A percentile compares a stretch with the other conserved stretches of the same genome.
phyloP scores from a whole-genome alignment of 2,888 invertebrate species.

The Rhaphigaster nebulosa region DNA sequence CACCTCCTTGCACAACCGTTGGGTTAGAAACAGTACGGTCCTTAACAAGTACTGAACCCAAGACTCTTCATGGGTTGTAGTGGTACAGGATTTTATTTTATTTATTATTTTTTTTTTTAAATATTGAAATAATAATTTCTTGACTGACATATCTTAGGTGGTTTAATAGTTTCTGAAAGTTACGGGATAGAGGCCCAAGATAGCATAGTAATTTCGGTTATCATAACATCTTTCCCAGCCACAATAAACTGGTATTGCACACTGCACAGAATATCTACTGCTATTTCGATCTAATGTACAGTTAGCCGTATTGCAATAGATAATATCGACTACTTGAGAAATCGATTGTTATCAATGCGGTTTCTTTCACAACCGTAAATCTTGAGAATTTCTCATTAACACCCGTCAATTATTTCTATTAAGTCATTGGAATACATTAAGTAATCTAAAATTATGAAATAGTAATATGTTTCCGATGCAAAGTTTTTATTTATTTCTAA shows the following conservation, averaged over 20 bases:
- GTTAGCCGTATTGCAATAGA: neutral
- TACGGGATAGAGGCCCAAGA: neutral
- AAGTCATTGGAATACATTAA: neutral
- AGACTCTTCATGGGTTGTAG: too few species aligned
- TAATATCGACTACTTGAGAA: neutral
- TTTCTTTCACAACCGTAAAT: neutral
- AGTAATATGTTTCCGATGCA: too few species aligned
- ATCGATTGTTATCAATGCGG: conserved; percentile 10
- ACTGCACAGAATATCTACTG: neutral
- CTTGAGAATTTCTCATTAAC: neutral
- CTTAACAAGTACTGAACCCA: too few species aligned
- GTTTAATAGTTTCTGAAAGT: too few species aligned
- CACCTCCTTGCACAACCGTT: too few species aligned
- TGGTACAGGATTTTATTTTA: too few species aligned
- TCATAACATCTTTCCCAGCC: neutral
- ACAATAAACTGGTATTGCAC: neutral
- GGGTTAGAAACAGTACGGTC: too few species aligned
- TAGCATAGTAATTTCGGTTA: neutral
- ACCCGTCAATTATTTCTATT: neutral
- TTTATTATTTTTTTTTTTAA: too few species aligned
- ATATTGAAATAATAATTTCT: too few species aligned
- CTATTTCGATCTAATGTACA: neutral
- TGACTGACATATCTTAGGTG: too few species aligned
- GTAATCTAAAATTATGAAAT: neutral
- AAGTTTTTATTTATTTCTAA: too few species aligned